A percentile compares a stretch with the other conserved stretches of the same genome.
phyloP scores from a whole-genome alignment of 2,888 invertebrate species.

The Portevinia maculata region DNA sequence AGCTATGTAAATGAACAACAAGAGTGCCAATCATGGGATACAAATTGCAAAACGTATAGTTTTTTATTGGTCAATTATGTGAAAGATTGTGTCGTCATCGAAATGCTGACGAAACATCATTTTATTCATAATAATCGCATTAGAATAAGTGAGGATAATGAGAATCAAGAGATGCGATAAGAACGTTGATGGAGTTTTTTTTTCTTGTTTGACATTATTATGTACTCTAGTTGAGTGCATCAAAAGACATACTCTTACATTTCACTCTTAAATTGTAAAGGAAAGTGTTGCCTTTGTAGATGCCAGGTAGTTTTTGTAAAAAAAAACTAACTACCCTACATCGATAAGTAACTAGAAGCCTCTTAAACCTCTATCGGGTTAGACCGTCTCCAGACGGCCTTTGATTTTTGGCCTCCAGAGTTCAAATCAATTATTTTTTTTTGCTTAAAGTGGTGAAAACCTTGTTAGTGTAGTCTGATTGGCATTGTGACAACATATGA shows the following conservation, averaged over 20 bases:
- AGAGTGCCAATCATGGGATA: constrained; percentile 8
- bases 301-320: neutral
- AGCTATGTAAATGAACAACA: constrained; percentile 10
- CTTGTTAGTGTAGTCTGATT: no score
- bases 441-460: no score
- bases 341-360: no score
- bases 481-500: no score
- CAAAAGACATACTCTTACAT: neutral
- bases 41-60: constrained; percentile 7
- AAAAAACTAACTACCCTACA: no score
- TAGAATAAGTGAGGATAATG: constrained; percentile 5
- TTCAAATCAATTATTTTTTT: no score
- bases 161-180: constrained; percentile 23
- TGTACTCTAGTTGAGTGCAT: no score
- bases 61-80: neutral
- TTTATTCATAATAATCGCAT: constrained; percentile 31
- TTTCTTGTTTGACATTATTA: no score
- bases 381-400: no score
- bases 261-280: neutral
- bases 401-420: no score
- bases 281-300: constrained; percentile 4
- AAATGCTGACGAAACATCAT: constrained; percentile 27
- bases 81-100: constrained; percentile 16
- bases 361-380: no score
- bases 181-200: neutral